Evolutionary conservation across 2,888 invertebrate genomes (phyloP), one percentile per base, ranked within the genome.

Genomic region (Allophyes oxyacanthae): DNA sequence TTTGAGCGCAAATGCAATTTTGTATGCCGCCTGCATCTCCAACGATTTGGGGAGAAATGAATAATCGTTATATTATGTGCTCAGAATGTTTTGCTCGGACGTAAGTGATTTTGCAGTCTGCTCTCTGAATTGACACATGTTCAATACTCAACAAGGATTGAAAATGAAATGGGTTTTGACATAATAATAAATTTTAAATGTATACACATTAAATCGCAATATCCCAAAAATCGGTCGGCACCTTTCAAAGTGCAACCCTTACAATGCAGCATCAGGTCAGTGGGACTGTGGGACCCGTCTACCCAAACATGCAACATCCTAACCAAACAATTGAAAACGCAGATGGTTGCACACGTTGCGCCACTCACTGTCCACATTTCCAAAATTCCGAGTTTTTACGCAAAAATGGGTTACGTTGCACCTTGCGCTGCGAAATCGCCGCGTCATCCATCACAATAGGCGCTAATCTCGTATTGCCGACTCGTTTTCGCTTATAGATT

Each of bases 331-430:
- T 87, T 67, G 72, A 67, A 32, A 61, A 37, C 79, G 88, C 92
- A 92, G 91, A 88, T 90, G 91, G 80, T 83, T 83, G 84, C 85
- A 79, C 90, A 90, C 87, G 78, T 91, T 91, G 91, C 89, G 82
- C 81, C 72, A 78, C 72, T 86, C 85, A 79, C 80, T 80, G 81
- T 83, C 78, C 87, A 87, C 84, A 84, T 90, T 90, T 89, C 82
- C 69, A 82, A 86, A 86, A 85, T 73, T 72, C 75, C 72, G 64
- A 67, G 80, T 85, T 88, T 90, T 87, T 88, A 85, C 85, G 87
- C 90, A 87, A 89, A 91, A 92, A 91, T 91, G 91, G 90, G 91
- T 91, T 91, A 84, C 64, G 75, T 74, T 86, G 87, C 92, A 93
- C 92, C 92, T 93, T 93, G 92, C 91, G 73, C 67, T 73, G 62